phyloP scores from a whole-genome alignment of 1,140 invertebrate species.

The Bradysia coprophila region DNA sequence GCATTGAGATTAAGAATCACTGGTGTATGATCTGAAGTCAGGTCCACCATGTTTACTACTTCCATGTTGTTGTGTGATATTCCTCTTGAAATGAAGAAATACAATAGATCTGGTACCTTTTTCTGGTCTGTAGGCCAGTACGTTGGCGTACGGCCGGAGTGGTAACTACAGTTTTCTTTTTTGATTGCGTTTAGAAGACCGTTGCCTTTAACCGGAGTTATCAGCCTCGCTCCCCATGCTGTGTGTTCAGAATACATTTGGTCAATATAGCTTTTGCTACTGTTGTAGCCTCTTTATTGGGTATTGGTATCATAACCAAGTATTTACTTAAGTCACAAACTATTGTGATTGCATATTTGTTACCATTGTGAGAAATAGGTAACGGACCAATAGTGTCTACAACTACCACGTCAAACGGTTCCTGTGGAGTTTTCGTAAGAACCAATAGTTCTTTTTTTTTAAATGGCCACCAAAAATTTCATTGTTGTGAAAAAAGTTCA shows the following conservation, averaged over 20 bases:
- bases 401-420: conserved; percentile 3
- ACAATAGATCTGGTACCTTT: too few relatives aligned
- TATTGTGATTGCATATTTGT: conserved; percentile 7
- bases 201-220: too few relatives aligned
- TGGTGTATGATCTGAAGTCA: too few relatives aligned
- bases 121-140: too few relatives aligned
- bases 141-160: too few relatives aligned
- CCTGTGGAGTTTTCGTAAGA: background rate
- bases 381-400: conserved; percentile 7
- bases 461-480: background rate
- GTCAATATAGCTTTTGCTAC: background rate
- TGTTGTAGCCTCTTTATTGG: background rate
- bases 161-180: too few relatives aligned
- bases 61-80: too few relatives aligned
- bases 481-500: background rate
- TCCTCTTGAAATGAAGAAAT: too few relatives aligned
- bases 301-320: background rate
- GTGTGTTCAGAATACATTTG: background rate
- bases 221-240: too few relatives aligned
- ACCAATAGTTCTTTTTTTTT: background rate
- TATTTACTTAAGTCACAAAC: conserved; percentile 1
- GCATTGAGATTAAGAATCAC: too few relatives aligned
- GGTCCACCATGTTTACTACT: too few relatives aligned
- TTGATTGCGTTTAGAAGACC: too few relatives aligned
- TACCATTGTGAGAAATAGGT: conserved; percentile 3